These are phyloP conservation scores for Bombycilla garrulus DNA, from an alignment of 2,113 vertebrate species.

Conservation along the genomic window DNA sequence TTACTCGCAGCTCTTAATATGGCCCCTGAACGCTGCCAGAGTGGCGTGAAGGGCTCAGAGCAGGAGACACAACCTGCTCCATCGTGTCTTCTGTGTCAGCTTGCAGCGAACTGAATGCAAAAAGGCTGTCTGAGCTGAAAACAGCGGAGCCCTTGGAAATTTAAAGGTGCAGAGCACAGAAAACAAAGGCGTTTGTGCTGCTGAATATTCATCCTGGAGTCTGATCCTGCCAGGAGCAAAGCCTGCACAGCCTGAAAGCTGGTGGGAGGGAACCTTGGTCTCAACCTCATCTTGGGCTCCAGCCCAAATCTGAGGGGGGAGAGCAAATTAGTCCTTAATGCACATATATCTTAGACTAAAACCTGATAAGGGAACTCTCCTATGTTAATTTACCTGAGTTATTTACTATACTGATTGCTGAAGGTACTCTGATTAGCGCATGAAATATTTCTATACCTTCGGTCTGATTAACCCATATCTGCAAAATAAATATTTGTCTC, in stretches of 20 bases:
- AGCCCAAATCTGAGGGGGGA: conserved; percentile 42
- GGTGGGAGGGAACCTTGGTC: conserved; percentile 33
- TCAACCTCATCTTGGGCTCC: conserved; percentile 27
- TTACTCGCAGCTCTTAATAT: conserved; percentile 44
- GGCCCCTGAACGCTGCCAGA: conserved; percentile 45
- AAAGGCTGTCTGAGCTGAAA: conserved; percentile 62
- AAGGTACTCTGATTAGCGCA: conserved; percentile 67
- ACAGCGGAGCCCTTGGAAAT: conserved; percentile 41
- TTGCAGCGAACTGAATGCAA: conserved; percentile 47
- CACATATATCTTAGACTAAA: conserved; percentile 60
- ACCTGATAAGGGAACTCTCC: conserved; percentile 61
- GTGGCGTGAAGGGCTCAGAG: conserved; percentile 56
- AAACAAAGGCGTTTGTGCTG: conserved; percentile 42
- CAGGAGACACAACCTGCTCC: conserved; percentile 55
- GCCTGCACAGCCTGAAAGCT: conserved; percentile 5
- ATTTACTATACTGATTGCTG: conserved; percentile 72
- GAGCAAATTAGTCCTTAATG: conserved; percentile 66
- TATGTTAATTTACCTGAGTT: conserved; percentile 69
- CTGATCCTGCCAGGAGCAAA: conserved; percentile 30
- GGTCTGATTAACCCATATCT: conserved; percentile 71
- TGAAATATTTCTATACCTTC: conserved; percentile 70
- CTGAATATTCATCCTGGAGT: conserved; percentile 47
- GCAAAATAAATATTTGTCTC: conserved; percentile 73
- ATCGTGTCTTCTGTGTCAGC: conserved; percentile 60
- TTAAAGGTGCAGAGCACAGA: conserved; percentile 63